These are phyloP conservation scores for Volucella bombylans DNA, from an alignment of 2,888 invertebrate species.

Conservation along the genomic window DNA sequence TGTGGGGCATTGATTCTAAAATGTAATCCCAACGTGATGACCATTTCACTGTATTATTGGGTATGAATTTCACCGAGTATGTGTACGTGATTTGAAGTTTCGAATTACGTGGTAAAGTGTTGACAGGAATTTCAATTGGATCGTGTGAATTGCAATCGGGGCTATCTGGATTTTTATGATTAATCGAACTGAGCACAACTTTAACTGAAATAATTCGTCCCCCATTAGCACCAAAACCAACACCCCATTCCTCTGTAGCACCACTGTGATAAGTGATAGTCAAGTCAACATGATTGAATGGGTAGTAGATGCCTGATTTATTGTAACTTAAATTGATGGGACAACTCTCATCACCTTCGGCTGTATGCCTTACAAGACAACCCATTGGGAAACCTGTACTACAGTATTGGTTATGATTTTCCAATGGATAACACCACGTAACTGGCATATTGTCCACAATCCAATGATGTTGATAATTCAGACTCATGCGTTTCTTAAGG, in stretches of 20 bases:
- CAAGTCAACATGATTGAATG: slow-evolving; percentile 98
- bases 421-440: slow-evolving; percentile 94
- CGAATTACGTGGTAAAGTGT: slow-evolving; percentile 83
- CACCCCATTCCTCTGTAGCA: slow-evolving; percentile 92
- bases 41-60: slow-evolving; percentile 95
- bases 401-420: slow-evolving; percentile 91
- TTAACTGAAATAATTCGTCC: slow-evolving; percentile 94
- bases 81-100: slow-evolving; percentile 89
- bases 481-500: slow-evolving; percentile 94
- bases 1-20: slow-evolving; percentile 98
- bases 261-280: slow-evolving; percentile 96
- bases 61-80: slow-evolving; percentile 91
- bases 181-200: slow-evolving; percentile 86
- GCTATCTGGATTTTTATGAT: slow-evolving; percentile 83
- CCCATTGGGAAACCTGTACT: slow-evolving; percentile 99
- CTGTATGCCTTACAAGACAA: slow-evolving; percentile 88
- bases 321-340: slow-evolving; percentile 85
- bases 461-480: slow-evolving; percentile 99
- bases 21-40: slow-evolving; percentile 99
- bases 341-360: slow-evolving; percentile 84
- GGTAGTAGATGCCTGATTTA: slow-evolving; percentile 90
- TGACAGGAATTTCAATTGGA: slow-evolving; percentile 88
- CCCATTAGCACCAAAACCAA: slow-evolving; percentile 89
- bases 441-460: slow-evolving; percentile 99
- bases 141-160: slow-evolving; percentile 84